Evolutionary conservation across 2,113 vertebrate genomes (phyloP).

Genomic region (Dasypus novemcinctus): DNA sequence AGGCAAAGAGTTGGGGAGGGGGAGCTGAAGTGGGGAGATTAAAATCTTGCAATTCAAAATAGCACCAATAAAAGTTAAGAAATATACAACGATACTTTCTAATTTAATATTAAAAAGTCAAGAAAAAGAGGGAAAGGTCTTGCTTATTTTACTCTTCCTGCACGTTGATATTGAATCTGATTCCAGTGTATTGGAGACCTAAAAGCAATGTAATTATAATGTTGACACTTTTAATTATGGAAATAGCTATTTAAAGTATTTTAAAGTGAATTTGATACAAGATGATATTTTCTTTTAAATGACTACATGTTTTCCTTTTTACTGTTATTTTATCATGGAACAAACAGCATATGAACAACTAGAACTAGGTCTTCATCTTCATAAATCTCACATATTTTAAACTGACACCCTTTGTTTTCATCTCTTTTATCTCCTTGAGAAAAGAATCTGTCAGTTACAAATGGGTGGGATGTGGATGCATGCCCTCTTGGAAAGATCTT

Average conservation of each 20-base stretch:
- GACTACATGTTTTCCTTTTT: not conserved
- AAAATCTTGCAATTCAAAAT: constrained; percentile 58
- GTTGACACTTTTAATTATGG: not conserved
- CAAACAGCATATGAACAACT: not conserved
- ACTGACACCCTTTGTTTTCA: not conserved
- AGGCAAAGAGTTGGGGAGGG: not conserved
- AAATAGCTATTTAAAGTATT: not conserved
- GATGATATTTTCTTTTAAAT: not conserved
- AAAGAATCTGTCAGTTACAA: not conserved
- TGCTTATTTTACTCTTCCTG: not conserved
- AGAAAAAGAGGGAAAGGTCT: not conserved
- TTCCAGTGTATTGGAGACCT: not conserved
- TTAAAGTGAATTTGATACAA: not conserved
- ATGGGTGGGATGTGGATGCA: not conserved
- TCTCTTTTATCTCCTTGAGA: not conserved
- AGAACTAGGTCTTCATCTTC: not conserved
- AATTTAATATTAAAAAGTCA: constrained; percentile 9
- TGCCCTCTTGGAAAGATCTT: not conserved
- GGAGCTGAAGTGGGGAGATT: not conserved
- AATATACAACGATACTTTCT: constrained; percentile 8
- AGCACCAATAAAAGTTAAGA: constrained; percentile 43
- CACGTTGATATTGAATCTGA: not conserved
- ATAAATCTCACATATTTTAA: not conserved
- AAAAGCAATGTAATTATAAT: not conserved
- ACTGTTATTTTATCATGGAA: not conserved